Conservation (phyloP, 2,113 vertebrate species). For the Cyanistes caeruleus region DNA sequence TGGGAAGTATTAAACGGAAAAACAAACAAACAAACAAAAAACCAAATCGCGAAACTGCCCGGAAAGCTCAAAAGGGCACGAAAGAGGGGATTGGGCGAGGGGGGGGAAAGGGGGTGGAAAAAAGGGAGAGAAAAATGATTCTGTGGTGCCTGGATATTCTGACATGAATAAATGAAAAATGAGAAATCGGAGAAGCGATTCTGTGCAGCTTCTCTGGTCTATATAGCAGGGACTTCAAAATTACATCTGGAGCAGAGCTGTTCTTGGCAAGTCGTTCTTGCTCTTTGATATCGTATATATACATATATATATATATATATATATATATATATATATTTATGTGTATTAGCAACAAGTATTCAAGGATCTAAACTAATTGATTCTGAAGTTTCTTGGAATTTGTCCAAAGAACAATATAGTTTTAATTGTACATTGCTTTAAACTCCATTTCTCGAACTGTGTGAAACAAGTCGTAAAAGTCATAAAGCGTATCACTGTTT, state of each 20-base stretch:
- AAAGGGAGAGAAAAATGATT: background rate
- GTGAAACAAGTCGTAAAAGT: constrained; percentile 73
- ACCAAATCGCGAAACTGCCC: background rate
- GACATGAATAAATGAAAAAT: background rate
- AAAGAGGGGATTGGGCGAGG: background rate
- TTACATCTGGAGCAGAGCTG: background rate
- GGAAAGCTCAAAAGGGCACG: background rate
- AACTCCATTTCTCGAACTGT: constrained; percentile 73
- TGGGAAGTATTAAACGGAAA: background rate
- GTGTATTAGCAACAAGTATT: constrained; percentile 71
- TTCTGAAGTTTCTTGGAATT: constrained; percentile 67
- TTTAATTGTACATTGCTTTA: constrained; percentile 75
- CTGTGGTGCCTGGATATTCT: background rate
- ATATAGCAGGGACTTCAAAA: background rate
- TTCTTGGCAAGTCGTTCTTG: background rate
- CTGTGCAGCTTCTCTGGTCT: background rate
- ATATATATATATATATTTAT: background rate
- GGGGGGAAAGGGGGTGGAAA: background rate
- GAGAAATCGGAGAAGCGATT: background rate
- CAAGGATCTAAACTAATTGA: constrained; percentile 62
- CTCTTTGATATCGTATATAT: background rate
- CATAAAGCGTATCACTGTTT: constrained; percentile 44
- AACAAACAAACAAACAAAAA: background rate
- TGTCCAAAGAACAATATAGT: constrained; percentile 67
- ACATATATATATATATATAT: background rate